Base-by-base conservation (phyloP, 2,888 invertebrate genomes). In the Imbricaverruca yamaguchii region DNA sequence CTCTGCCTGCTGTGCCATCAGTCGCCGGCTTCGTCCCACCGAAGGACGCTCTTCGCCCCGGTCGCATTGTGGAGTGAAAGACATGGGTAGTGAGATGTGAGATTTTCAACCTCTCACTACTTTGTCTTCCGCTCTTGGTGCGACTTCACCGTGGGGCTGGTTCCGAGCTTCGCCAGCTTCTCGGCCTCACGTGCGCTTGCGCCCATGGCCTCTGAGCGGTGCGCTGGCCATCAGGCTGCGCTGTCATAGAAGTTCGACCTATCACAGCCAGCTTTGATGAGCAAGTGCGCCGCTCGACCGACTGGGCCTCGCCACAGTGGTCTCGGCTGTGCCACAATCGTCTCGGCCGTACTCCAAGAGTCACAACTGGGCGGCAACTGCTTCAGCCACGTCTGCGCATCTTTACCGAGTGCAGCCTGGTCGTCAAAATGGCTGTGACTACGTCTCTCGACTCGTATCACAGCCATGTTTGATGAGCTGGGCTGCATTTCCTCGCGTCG, bases 71-170 rank as follows among this genome's bases (percentile, higher is more conserved):
- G 69, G 74, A 74, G 74, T 74, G 74, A 74, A 74, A 74, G 74
- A 74, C 74, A 74, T 74, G 74, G 74, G 74, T 74, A 74, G 74
- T 74, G 74, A 74, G 74, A 74, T 74, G 74, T 74, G 74, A 74
- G 74, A 74, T 74, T 74, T 74, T 74, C 74, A 74, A 74, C 74
- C 74, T 74, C 74, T 55, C 74, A 74, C 74, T 74, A 74, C 55
- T 74, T 74, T 74, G 74, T 74, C 74, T 74, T 74, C 74, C 74
- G 74, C 74, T 74, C 55, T 74, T 13, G 13, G 74, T 74, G 53
- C 55, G 74, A 74, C 15, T 21, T 25, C 67, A 12, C 12, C 67
- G 9, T 21, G n/a, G 67, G 67, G n/a, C 21, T 4, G 39, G 39
- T 39, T 39, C 39, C 4, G 39, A 39, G 39, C 39, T 39, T 39